Conservation (phyloP, 2,113 vertebrate species). For the Leptosomus discolor region DNA sequence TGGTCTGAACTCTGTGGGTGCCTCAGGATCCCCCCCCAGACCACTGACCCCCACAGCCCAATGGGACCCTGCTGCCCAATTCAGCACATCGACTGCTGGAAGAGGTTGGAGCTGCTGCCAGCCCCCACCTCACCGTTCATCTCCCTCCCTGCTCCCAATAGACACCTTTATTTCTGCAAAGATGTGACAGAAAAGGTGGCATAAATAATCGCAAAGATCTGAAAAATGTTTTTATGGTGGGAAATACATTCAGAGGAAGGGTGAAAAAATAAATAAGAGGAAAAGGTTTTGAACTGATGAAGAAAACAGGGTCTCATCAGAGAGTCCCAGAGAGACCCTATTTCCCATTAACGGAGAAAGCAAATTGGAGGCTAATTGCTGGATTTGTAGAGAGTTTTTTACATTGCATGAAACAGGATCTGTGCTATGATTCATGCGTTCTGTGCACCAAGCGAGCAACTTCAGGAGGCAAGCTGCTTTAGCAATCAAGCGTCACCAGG, state of each 20-base stretch:
- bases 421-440: not conserved
- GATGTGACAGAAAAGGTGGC: conserved; percentile 21
- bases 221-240: not conserved
- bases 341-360: conserved; percentile 49
- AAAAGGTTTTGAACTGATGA: conserved; percentile 25
- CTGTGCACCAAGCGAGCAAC: not conserved
- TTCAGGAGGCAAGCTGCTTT: conserved; percentile 3
- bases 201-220: conserved; percentile 19
- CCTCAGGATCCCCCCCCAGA: not conserved
- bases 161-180: not conserved
- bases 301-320: conserved; percentile 1
- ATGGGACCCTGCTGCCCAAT: rapidly evolving
- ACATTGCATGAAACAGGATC: not conserved
- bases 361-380: conserved; percentile 60
- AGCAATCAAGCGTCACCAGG: not conserved
- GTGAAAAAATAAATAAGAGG: conserved; percentile 1
- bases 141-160: not conserved
- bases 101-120: not conserved
- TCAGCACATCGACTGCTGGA: rapidly evolving
- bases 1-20: conserved; percentile 8
- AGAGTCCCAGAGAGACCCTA: not conserved
- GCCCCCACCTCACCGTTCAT: not conserved
- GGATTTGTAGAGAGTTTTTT: conserved; percentile 19
- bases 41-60: not conserved
- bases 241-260: not conserved